Base-by-base conservation (phyloP, 2,888 invertebrate species). In the Napeogenes inachia region DNA sequence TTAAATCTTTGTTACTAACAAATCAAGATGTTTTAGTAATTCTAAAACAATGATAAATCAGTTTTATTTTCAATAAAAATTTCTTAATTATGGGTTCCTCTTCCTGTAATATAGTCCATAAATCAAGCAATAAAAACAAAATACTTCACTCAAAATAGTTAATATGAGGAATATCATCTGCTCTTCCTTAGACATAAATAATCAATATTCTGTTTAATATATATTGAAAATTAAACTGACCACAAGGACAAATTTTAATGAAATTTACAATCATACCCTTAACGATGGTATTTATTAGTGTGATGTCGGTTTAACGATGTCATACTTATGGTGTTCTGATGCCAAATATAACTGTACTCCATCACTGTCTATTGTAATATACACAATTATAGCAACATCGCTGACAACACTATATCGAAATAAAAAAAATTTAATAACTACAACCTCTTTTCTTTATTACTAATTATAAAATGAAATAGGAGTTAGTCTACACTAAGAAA, bases 261-360 rank as follows among this genome's bases (percentile, higher is more conserved):
- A 61, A 42, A 55, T 61, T 58, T 57, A 62, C 54, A 53, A 56
- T 59, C 42, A 57, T 47, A 63, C 59, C 61, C 62, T 53, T 50
- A 54, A 59, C 50, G 62, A 61, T 57, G 56, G 65, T 65, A 61
- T 46, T 54, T 46, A 46, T 2, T 1, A 21, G 63, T 64, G 59
- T 64, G 66, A 62, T 66, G 62, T 65, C 61, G 62, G 60, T 64
- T 65, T 60, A 64, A 66, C 66, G 57, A 66, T 64, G 53, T 64
- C 64, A 57, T 45, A 45, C 59, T 55, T 42, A 59, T 63, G 65
- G 69, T 71, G 70, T 71, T 71, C 70, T 65, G 65, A 70, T 69
- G 68, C 67, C 66, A 63, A 67, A 60, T 56, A 21, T 54, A 55
- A 54, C 53, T 58, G 56, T 64, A 62, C 56, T 50, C 62, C 62